Base-by-base conservation (phyloP, 2,113 vertebrate species). In the Colaptes auratus region DNA sequence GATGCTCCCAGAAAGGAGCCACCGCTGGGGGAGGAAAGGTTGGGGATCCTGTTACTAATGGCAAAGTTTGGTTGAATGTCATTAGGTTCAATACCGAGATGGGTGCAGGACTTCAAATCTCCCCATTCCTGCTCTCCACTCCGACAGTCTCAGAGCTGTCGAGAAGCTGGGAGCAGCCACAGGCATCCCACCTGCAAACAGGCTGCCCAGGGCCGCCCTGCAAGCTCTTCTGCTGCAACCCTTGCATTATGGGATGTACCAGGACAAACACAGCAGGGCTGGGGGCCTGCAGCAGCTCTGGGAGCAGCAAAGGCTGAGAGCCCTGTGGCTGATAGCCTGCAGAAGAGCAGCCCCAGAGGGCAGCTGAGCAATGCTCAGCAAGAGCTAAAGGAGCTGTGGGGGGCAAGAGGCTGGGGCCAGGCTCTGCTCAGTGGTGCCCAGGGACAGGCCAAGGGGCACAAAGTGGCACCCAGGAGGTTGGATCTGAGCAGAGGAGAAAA, bases 131-230 rank as follows among this genome's bases (percentile, higher is more conserved):
- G 48, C 15, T 33, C 46, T 36, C 10, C 19, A 48, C 36, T 6
- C 33, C 35, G 65, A 13, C 33, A 36, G 28, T 33, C 61, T 65
- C 16, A n/a, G 89, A n/a, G 60, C 46, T 18, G 2, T 31, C 27
- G 75, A 56, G 53, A 11, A 14, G 1, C 16, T 36, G 16, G 1
- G 60, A 10, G 8, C 55, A 25, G 48, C 52, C 69, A 56, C 13
- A 42, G 0, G 2, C 30, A 0, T 7, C 10, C 9, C 27, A 46
- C 52, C 14, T 35, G 31, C 6, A 25, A 13, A 16, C 42, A 15
- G 5, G 17, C 56, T 89, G 73, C 35, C 91, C 81, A 59, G 13
- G 15, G 21, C 59, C 35, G 20, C 16, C 33, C 13, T 60, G 31
- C 65, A 30, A 61, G 36, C 15, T 35, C 12, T 72, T 78, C 53